Conservation (phyloP, 2,888 invertebrate species). For the Abrostola tripartita region DNA sequence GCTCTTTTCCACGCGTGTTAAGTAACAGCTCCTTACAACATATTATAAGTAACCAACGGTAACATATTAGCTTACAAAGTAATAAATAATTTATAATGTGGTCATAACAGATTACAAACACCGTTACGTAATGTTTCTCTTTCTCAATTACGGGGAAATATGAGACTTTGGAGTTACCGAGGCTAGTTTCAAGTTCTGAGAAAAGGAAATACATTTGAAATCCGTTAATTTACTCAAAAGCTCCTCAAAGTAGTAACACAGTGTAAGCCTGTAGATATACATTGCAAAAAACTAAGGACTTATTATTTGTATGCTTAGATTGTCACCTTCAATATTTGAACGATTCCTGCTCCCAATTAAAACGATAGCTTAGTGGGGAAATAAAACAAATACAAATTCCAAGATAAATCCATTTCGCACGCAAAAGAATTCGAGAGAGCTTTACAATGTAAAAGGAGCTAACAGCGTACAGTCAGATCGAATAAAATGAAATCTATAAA, state of each 20-base stretch:
- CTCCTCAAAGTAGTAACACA: too few relatives aligned
- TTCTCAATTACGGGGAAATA: background rate
- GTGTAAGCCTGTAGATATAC: too few relatives aligned
- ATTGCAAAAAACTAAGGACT: too few relatives aligned
- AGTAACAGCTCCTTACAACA: slow-evolving; percentile 18
- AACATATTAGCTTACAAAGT: slow-evolving; percentile 17
- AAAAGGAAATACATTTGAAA: too few relatives aligned
- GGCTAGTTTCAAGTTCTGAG: too few relatives aligned
- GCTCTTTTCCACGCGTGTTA: slow-evolving; percentile 24
- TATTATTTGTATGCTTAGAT: too few relatives aligned
- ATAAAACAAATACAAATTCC: slow-evolving; percentile 52
- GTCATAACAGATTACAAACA: background rate
- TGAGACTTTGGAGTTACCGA: slow-evolving; percentile 1
- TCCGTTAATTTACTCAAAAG: too few relatives aligned
- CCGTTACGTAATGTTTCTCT: background rate
- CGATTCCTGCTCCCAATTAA: slow-evolving; percentile 9
- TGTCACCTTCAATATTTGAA: background rate
- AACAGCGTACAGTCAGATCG: slow-evolving; percentile 56
- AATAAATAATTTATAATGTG: slow-evolving; percentile 10
- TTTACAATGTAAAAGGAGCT: slow-evolving; percentile 54
- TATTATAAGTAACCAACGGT: slow-evolving; percentile 9
- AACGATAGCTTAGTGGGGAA: slow-evolving; percentile 35
- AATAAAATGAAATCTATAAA: slow-evolving; percentile 61
- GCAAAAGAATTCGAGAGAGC: slow-evolving; percentile 52
- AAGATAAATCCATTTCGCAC: slow-evolving; percentile 50